A percentile compares a stretch with the other conserved stretches of the same genome.
These are phyloP conservation scores for Hofmannophila pseudospretella DNA, from an alignment of 2,888 invertebrate species.

Conservation along the genomic window DNA sequence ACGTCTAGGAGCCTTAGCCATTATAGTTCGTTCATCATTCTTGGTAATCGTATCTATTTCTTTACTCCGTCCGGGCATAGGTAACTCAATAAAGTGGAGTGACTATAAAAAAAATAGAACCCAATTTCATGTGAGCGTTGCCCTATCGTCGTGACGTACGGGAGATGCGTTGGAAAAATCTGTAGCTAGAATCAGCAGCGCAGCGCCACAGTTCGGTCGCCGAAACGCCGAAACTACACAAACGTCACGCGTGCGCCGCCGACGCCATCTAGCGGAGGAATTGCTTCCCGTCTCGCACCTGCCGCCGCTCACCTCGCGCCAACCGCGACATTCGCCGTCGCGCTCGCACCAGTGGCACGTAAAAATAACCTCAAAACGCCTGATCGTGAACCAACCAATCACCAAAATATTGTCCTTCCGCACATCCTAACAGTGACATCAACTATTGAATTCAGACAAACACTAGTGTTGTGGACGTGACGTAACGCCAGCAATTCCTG, in stretches of 20 bases:
- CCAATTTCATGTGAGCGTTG: slow-evolving; percentile 39
- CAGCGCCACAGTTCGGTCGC: slow-evolving; percentile 71
- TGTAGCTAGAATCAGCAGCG: slow-evolving; percentile 70
- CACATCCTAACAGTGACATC: slow-evolving; percentile 52
- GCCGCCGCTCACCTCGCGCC: slow-evolving; percentile 23
- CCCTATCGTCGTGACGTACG: slow-evolving; percentile 56
- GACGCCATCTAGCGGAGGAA: slow-evolving; percentile 60
- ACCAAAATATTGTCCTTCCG: slow-evolving; percentile 56
- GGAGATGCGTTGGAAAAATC: slow-evolving; percentile 72
- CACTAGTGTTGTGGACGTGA: slow-evolving; percentile 45
- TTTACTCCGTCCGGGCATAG: no score
- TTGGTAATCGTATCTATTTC: no score
- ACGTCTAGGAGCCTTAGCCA: no score
- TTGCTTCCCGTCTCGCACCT: slow-evolving; percentile 48
- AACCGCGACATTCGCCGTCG: slow-evolving; percentile 64
- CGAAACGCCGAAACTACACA: slow-evolving; percentile 50
- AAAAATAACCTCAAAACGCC: slow-evolving; percentile 72
- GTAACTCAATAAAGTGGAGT: no score
- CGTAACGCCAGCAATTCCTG: slow-evolving; percentile 31
- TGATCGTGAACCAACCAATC: slow-evolving; percentile 52
- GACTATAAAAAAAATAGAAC: no score
- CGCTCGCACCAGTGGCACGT: slow-evolving; percentile 73
- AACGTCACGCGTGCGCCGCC: slow-evolving; percentile 49
- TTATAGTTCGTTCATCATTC: no score
- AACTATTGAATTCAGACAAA: slow-evolving; percentile 31